These are phyloP conservation scores for Rhynchomys soricoides DNA, from an alignment of 2,113 vertebrate genomes.

Conservation along the genomic window DNA sequence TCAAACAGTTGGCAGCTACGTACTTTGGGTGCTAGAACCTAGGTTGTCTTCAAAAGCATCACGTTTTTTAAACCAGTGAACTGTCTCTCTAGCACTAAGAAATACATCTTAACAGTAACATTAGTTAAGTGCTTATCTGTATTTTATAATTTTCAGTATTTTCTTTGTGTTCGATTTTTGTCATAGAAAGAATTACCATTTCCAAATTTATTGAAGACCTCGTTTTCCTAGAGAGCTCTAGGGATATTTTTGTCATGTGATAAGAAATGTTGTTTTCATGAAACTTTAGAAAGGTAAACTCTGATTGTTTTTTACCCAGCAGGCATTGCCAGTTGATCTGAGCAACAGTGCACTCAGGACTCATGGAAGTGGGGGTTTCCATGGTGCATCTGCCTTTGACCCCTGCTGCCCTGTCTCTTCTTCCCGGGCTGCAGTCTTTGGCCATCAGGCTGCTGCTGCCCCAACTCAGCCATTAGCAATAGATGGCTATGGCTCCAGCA, in stretches of 20 bases:
- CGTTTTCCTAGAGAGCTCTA: slow-evolving; percentile 13
- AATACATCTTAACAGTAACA: background rate
- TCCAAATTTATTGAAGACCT: slow-evolving; percentile 41
- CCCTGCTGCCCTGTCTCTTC: slow-evolving; percentile 98
- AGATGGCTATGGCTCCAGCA: slow-evolving; percentile 92
- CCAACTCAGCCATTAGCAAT: slow-evolving; percentile 92
- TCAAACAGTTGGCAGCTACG: background rate
- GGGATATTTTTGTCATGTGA: slow-evolving; percentile 1
- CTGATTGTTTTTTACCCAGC: slow-evolving; percentile 84
- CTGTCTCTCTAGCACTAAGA: background rate
- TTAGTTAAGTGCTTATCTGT: background rate
- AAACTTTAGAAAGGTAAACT: slow-evolving; percentile 64
- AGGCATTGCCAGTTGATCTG: slow-evolving; percentile 97
- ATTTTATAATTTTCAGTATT: background rate
- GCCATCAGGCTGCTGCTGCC: slow-evolving; percentile 92
- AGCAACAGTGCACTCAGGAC: slow-evolving; percentile 94
- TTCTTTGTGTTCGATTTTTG: slow-evolving; percentile 43
- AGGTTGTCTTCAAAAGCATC: background rate
- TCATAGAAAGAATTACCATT: slow-evolving; percentile 28
- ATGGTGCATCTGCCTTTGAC: slow-evolving; percentile 96
- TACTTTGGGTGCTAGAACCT: background rate
- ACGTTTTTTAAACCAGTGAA: background rate
- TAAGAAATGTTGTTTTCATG: slow-evolving; percentile 33
- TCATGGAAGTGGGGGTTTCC: slow-evolving; percentile 91
- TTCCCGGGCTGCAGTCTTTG: slow-evolving; percentile 92